Conservation (phyloP, 1,140 invertebrate species). For the Habropoda laboriosa region DNA sequence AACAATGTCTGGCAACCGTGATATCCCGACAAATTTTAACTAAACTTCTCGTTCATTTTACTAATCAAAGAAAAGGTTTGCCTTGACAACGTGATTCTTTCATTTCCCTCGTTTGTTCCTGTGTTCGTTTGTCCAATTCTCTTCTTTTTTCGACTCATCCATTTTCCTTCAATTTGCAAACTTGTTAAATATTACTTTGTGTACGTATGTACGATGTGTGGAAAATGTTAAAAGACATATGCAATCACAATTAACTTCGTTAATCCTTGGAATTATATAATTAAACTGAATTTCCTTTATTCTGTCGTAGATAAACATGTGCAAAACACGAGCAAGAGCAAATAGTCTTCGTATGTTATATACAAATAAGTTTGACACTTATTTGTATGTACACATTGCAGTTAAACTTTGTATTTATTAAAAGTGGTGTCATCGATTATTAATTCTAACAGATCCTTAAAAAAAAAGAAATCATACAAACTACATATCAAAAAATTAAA, state of each 20-base stretch:
- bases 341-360: no score
- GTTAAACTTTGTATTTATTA: no score
- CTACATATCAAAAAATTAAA: no score
- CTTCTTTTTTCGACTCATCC: background rate
- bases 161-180: conserved; percentile 8
- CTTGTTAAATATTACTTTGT: conserved; percentile 14
- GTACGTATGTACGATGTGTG: background rate
- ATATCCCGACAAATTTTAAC: conserved; percentile 68
- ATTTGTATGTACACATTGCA: no score
- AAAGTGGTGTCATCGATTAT: no score
- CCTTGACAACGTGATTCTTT: conserved; percentile 1
- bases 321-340: no score
- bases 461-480: no score
- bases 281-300: no score
- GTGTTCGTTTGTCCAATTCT: conserved; percentile 12
- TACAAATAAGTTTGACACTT: no score
- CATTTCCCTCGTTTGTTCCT: background rate
- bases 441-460: no score
- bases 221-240: background rate
- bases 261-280: background rate
- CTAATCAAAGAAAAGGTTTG: conserved; percentile 27
- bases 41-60: conserved; percentile 55
- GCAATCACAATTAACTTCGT: no score
- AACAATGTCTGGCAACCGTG: conserved; percentile 66
- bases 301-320: no score